Conservation (phyloP, 2,888 invertebrate species). For the Papilio gigon region DNA sequence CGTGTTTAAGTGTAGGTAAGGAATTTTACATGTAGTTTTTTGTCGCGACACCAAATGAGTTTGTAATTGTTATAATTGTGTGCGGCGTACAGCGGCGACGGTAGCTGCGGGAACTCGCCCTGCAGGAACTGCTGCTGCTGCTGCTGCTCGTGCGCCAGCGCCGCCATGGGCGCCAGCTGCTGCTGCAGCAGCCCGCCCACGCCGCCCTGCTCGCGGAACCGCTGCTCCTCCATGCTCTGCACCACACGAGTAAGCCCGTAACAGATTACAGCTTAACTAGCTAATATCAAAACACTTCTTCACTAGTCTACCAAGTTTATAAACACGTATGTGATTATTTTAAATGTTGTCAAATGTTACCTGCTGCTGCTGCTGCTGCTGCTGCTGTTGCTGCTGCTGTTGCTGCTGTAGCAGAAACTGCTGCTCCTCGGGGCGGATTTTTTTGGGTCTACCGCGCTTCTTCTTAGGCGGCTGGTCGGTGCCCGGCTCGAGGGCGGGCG, state of each 20-base stretch:
- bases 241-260: background rate
- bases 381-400: slow-evolving; percentile 71
- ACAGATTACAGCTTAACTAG: background rate
- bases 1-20: background rate
- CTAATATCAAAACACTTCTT: background rate
- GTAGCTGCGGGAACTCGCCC: slow-evolving; percentile 58
- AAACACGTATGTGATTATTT: background rate
- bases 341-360: background rate
- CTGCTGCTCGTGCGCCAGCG: slow-evolving; percentile 54
- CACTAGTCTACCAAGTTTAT: background rate
- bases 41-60: background rate
- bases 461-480: slow-evolving; percentile 87
- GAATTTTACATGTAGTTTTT: background rate
- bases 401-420: slow-evolving; percentile 78
- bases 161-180: slow-evolving; percentile 52
- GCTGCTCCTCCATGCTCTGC: slow-evolving; percentile 18
- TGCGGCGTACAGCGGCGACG: slow-evolving; percentile 54
- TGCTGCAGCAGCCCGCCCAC: slow-evolving; percentile 55
- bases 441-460: slow-evolving; percentile 94
- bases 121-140: slow-evolving; percentile 53
- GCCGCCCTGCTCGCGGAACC: slow-evolving; percentile 47
- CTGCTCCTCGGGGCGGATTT: slow-evolving; percentile 87
- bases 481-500: slow-evolving; percentile 57
- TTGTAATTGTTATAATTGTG: background rate
- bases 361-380: slow-evolving; percentile 54